These are phyloP conservation scores for Julus scanicus DNA, from an alignment of 2,888 invertebrate species.

Conservation along the genomic window DNA sequence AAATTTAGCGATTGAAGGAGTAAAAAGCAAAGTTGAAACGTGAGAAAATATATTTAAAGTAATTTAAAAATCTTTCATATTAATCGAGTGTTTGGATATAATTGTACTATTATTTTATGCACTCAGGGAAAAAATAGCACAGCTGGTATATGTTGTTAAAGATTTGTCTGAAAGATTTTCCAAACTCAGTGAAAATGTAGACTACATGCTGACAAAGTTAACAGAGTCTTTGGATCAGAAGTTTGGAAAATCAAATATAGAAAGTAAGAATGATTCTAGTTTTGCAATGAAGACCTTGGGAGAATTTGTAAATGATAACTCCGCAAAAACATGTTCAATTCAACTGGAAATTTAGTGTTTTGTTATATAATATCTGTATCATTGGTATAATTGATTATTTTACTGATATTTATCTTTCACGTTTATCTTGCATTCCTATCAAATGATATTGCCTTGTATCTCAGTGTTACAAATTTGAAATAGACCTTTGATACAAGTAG, in stretches of 20 bases:
- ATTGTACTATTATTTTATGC: background rate
- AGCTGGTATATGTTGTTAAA: constrained; percentile 20
- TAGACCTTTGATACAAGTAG: no score
- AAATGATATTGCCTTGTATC: no score
- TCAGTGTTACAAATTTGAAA: no score
- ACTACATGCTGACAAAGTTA: background rate
- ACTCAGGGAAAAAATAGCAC: background rate
- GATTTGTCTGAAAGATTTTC: constrained; percentile 3
- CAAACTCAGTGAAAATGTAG: background rate
- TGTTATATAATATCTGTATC: no score
- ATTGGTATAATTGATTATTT: background rate
- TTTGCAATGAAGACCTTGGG: no score
- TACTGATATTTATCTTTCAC: background rate
- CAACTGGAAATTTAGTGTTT: no score
- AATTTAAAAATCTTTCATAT: background rate
- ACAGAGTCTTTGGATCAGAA: background rate
- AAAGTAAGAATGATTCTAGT: background rate
- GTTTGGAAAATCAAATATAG: background rate
- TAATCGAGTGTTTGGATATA: background rate
- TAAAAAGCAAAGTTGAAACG: background rate
- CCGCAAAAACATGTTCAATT: no score
- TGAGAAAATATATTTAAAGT: background rate
- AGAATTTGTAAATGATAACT: no score
- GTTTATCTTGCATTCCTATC: background rate
- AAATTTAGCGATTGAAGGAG: background rate